Base-by-base conservation (phyloP, 1,140 invertebrate species). In the Apis dorsata region DNA sequence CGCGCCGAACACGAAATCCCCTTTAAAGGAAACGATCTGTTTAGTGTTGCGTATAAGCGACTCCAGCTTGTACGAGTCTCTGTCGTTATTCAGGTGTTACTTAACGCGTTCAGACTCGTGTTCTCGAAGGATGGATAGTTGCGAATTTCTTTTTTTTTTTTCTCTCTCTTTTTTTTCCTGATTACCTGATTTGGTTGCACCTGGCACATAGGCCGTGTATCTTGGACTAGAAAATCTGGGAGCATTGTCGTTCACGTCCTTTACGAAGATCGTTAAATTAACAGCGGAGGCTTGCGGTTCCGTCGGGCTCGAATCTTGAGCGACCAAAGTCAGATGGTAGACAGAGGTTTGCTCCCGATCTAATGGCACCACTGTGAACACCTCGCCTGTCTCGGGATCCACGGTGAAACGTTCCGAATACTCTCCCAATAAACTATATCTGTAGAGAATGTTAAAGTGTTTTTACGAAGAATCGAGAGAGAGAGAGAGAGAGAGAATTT, bases 191-290 rank as follows among this genome's bases (percentile, higher is more conserved):
- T 95, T 94, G 2, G 96, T 98, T 13, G 95, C 95, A 87, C 98
- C 97, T 0, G 97, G 97, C 70, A 98, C 95, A 76, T 97, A 96
- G 9, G 97, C 96, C 75, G 96, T 96, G 90, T 97, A 98, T 72
- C 95, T 94, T 3, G 95, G 93, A 82, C 96, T 95, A 5, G 96
- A 95, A 92, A 99, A 98, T 68, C 94, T 94, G 0, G 98, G 98
- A 19, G 96, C 95, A 91, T 98, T 98, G 92, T 99, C 98, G 92
- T 99, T 99, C 86, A 97, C 95, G 93, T 99, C 98, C 62, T 94
- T 93, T 4, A 98, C 95, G 21, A 92, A 93, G 59, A 99, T 97
- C 0, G 96, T 98, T 11, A 99, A 93, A 92, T 97, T 97, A 1
- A 97, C 96, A 4, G 97, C 96, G 11, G 96, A 95, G 2, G 97